Conservation (phyloP, 92 coral and sea anemone species). For the Diadumene lineata region DNA sequence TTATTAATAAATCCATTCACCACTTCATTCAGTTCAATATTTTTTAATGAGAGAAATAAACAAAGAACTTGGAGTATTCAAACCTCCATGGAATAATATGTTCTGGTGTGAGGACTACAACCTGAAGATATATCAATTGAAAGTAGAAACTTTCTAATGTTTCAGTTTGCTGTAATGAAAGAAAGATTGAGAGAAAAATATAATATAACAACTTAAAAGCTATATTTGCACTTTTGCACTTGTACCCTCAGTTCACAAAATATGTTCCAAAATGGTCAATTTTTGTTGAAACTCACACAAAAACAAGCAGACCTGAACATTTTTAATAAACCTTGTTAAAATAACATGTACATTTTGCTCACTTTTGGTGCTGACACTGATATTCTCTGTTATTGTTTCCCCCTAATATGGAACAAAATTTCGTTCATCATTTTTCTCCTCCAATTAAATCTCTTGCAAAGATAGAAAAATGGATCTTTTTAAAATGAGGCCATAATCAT, state of each 20-base stretch:
- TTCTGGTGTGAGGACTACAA: too few relatives aligned
- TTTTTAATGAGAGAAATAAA: too few relatives aligned
- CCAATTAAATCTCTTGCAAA: not conserved
- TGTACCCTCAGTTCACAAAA: not conserved
- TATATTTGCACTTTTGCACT: not conserved
- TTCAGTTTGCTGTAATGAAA: too few relatives aligned
- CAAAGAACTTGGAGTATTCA: too few relatives aligned
- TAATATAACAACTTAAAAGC: not conserved
- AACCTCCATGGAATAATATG: too few relatives aligned
- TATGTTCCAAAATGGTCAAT: not conserved
- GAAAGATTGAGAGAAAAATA: too few relatives aligned
- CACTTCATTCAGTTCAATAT: too few relatives aligned
- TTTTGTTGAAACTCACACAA: not conserved
- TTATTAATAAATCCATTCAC: too few relatives aligned
- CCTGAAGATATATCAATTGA: too few relatives aligned
- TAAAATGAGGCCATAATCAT: too few relatives aligned
- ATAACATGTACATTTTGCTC: not conserved
- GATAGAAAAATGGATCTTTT: not conserved
- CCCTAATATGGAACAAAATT: not conserved
- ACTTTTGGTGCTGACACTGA: not conserved
- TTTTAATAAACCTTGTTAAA: not conserved
- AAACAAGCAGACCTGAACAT: not conserved
- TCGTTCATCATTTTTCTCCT: not conserved
- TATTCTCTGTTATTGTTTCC: not conserved
- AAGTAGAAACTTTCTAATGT: too few relatives aligned